Evolutionary conservation across 1,140 invertebrate genomes (phyloP), one percentile per base, ranked within the genome.

Genomic region (Aphelinus certus): DNA sequence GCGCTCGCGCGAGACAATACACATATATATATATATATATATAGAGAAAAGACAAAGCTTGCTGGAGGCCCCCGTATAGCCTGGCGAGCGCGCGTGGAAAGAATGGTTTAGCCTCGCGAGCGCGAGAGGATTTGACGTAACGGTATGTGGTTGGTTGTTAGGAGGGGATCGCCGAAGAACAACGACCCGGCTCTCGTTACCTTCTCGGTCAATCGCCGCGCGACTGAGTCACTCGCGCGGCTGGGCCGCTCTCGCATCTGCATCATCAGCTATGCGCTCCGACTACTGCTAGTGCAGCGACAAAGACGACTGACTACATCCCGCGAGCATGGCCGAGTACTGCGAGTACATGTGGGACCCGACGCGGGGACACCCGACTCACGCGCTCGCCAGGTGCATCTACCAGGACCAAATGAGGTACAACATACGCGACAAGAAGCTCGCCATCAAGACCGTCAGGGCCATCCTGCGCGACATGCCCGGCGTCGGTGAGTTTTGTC

Each of bases 381-480:
- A 79, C 9, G 76, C 81, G 4, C 72, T 87, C 3, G 83, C 81
- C 1, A 75, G 80, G 10, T 83, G 79, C 60, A 82, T 85, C 53
- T 87, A 87, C 62, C 77, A 84, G 10, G 85, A 85, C 42, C 82
- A 83, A 3, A 75, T 76, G 2, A 83, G 78, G 76, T 82, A 84
- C 55, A 83, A 85, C 9, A 82, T 81, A 69, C 77, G 81, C 2
- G 88, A 89, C 76, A 86, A 85, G 76, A 86, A 86, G 62, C 78
- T 89, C 7, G 87, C 87, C 2, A 87, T 91, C 64, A 85, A 88
- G 65, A 89, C 86, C 5, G 88, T 91, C 2, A 80, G 87, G 43
- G 87, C 88, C 47, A 88, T 90, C 80, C 87, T 91, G 26, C 85
- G 85, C 2, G 88, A 89, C 51, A 88, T 89, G 82, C 88, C 90